Base-by-base conservation (phyloP, 2,797 vertebrate genomes). In the Discoglossus pictus region DNA sequence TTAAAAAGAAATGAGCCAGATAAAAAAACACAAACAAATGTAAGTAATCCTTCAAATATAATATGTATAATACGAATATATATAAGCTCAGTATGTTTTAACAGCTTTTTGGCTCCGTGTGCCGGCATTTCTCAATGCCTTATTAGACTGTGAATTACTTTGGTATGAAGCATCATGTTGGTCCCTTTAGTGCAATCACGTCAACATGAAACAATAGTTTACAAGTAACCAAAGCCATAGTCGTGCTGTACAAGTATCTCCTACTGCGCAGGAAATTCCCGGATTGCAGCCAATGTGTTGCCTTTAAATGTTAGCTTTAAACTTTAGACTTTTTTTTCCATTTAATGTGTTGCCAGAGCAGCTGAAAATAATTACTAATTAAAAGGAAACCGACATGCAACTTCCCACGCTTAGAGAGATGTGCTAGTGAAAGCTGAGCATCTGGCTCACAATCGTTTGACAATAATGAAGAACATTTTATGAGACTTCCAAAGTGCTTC, bases 341-440 rank as follows among this genome's bases (percentile, higher is more conserved):
- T 90, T 87, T 88, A 80, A 87, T 89, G 84, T 83, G 74, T 83
- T 86, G 86, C 87, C 87, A 91, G 79, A 89, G 76, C 94, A 95
- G 88, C 92, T 93, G 93, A 93, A 86, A 93, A 88, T 81, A 83
- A 93, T 96, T 94, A 94, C 91, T 92, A 90, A 92, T 93, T 90
- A 92, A 93, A 91, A 90, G 89, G 88, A 96, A 94, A 88, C 82
- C 86, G 90, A 91, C 84, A 87, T 85, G 81, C 80, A 84, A 83
- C 83, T 89, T 87, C 60, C 78, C 76, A 69, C 76, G 73, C 79
- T 85, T 82, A 79, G 79, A 83, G 80, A 84, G 79, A 84, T 78
- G 83, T 79, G 81, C 68, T 77, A 80, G 62, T 78, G 79, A 83
- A 81, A 81, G 75, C 73, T 72, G 18, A 76, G 77, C 84, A 86